Percentiles rank a stretch among this genome's conserved stretches.
Conservation (phyloP, 1,140 invertebrate species). For the Drosophila albomicans region DNA sequence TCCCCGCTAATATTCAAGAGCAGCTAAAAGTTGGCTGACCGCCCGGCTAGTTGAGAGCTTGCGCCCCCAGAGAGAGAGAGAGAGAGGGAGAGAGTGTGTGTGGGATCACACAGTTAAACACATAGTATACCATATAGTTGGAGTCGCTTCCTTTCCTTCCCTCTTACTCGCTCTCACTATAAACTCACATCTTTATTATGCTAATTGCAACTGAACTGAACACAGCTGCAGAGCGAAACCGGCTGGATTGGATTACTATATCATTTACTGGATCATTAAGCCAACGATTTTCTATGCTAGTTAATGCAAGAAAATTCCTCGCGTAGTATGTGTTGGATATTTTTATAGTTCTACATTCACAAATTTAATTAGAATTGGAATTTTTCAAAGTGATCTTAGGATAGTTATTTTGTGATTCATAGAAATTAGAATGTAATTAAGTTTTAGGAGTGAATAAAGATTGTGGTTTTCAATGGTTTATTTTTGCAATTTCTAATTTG, state of each 20-base stretch:
- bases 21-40: conserved; percentile 26
- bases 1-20: conserved; percentile 70
- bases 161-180: neutral
- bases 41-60: conserved; percentile 21
- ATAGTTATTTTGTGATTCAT: too few species aligned
- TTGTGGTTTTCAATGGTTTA: too few species aligned
- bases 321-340: too few species aligned
- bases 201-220: conserved; percentile 15
- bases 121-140: neutral
- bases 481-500: too few species aligned
- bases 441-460: too few species aligned
- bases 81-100: neutral
- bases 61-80: neutral
- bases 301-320: neutral
- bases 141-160: neutral
- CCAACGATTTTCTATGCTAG: neutral
- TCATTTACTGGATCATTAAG: neutral
- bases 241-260: conserved; percentile 6
- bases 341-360: too few species aligned
- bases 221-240: neutral
- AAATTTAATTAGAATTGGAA: too few species aligned
- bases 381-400: too few species aligned
- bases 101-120: conserved; percentile 9
- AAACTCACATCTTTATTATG: conserved; percentile 12
- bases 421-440: too few species aligned